Evolutionary conservation across 2,797 vertebrate genomes (phyloP).

Genomic region (Pseudochromis fuscus): DNA sequence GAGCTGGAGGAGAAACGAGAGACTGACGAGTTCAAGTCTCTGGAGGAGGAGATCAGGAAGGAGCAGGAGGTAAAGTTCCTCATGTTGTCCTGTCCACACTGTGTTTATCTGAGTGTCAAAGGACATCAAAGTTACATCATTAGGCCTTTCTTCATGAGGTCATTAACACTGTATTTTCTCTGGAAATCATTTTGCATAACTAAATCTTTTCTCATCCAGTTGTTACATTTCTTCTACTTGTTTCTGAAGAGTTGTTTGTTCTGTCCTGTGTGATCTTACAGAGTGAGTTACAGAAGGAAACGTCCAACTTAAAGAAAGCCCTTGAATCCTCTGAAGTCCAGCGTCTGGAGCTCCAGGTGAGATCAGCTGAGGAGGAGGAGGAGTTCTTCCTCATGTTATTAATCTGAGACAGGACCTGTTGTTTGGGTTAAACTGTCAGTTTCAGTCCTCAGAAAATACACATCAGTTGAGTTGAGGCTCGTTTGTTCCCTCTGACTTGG

Average conservation of each 20-base stretch:
- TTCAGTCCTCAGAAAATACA: not conserved
- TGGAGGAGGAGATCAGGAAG: conserved; percentile 87
- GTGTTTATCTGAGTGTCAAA: no score
- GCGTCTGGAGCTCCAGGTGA: conserved; percentile 89
- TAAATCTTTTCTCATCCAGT: not conserved
- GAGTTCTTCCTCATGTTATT: not conserved
- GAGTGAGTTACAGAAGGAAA: conserved; percentile 88
- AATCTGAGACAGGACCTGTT: not conserved
- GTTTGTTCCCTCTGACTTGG: no score
- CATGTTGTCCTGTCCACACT: not conserved
- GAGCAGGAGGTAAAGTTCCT: conserved; percentile 88
- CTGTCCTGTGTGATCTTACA: conserved; percentile 76
- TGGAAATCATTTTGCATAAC: not conserved
- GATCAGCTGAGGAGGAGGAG: conserved; percentile 10
- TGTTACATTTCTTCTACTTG: not conserved
- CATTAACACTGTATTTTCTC: no score
- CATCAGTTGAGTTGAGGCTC: no score
- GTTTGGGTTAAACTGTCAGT: not conserved
- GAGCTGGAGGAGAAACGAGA: conserved; percentile 86
- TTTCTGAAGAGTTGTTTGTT: not conserved
- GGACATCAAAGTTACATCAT: no score
- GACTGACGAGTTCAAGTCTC: conserved; percentile 87
- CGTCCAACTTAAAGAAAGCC: conserved; percentile 84
- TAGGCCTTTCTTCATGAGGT: no score
- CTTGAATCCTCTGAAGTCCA: conserved; percentile 83